Conservation (phyloP, 2,888 invertebrate genomes). For the Temnothorax ravouxi region DNA sequence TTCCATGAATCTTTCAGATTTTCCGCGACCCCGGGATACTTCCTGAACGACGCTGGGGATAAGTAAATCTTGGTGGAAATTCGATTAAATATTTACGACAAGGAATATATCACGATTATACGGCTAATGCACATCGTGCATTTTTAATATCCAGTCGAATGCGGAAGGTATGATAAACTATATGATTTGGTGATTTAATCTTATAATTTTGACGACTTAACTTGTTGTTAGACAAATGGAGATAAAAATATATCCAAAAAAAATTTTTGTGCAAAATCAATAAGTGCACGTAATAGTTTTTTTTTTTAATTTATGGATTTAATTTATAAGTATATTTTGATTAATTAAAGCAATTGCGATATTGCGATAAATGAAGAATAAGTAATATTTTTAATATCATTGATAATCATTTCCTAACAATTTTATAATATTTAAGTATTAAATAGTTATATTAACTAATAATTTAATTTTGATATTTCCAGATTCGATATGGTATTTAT, state of each 20-base stretch:
- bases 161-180: not conserved
- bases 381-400: not conserved
- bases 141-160: slow-evolving; percentile 31
- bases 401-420: not conserved
- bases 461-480: not conserved
- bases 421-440: not conserved
- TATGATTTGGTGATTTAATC: not conserved
- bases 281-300: not conserved
- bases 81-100: slow-evolving; percentile 61
- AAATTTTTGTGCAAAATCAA: not conserved
- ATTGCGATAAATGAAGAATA: not conserved
- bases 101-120: slow-evolving; percentile 32
- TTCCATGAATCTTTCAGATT: slow-evolving; percentile 63
- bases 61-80: slow-evolving; percentile 54
- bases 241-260: not conserved
- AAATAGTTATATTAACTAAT: not conserved
- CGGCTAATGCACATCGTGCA: slow-evolving; percentile 26
- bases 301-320: not conserved
- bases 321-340: not conserved
- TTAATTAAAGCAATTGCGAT: not conserved
- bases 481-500: no score
- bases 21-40: slow-evolving; percentile 51
- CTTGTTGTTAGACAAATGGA: no score
- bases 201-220: not conserved
- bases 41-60: slow-evolving; percentile 29